Conservation (phyloP, 2,113 vertebrate genomes). For the Tachysurus fulvidraco region DNA sequence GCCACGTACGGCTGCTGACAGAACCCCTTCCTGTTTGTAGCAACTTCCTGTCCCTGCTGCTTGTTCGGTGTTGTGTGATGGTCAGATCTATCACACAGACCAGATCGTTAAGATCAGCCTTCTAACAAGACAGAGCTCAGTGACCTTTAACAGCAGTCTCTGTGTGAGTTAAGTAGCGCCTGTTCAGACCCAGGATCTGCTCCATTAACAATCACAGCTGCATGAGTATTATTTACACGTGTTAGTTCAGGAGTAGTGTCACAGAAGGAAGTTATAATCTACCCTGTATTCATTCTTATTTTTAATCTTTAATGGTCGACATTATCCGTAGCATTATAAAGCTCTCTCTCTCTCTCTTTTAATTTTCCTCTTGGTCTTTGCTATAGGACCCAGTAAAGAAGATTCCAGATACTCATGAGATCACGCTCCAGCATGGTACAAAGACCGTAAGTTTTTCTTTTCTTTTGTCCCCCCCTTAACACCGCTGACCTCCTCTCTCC, state of each 20-base stretch:
- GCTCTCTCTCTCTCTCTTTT: not conserved
- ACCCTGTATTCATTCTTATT: not conserved
- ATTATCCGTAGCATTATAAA: not conserved
- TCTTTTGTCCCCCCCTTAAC: not conserved
- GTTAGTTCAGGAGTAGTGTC: not conserved
- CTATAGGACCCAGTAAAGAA: slow-evolving; percentile 86
- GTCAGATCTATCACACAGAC: not conserved
- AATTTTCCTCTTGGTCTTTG: slow-evolving; percentile 20
- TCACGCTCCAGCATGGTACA: slow-evolving; percentile 88
- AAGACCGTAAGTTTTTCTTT: slow-evolving; percentile 81
- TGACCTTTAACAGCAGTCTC: not conserved
- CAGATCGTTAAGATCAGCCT: not conserved
- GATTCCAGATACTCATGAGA: slow-evolving; percentile 96
- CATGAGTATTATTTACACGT: not conserved
- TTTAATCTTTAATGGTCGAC: not conserved
- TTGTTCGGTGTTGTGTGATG: not conserved
- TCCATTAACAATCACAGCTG: not conserved
- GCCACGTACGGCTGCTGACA: not conserved
- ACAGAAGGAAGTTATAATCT: not conserved
- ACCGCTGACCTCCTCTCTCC: not conserved
- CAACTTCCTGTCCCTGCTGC: not conserved
- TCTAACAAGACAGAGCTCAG: no score
- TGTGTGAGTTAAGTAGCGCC: not conserved
- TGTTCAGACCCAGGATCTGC: not conserved
- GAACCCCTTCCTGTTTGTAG: not conserved